Base-by-base conservation (phyloP, 2,888 invertebrate species). In the Acrocyrtus sp. region DNA sequence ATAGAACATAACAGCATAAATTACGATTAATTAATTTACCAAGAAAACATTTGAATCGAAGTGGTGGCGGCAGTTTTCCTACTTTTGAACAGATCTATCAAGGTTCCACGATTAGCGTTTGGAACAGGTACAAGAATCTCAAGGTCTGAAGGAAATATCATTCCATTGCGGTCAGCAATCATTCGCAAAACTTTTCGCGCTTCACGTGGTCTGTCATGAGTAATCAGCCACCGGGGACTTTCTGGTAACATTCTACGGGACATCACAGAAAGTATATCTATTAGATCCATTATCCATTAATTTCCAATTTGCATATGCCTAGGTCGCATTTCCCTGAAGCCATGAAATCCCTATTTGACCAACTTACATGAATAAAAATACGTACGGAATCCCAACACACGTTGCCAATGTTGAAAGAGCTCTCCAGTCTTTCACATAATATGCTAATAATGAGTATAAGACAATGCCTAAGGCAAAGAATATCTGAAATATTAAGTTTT, bases 381-480 rank as follows among this genome's bases (percentile, higher is more conserved):
- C 57, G 57, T 79, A 77, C 8, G 70, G 62, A 19, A 74, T 47
- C 8, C 79, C 81, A 17, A 78, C 43, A 17, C 74, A 72, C 3
- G 78, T 72, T 8, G 76, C 65, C 8, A 72, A 60, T 15, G 70
- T 51, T 27, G 76, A 81, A 6, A 82, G 66, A 1, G 77, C 65
- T 61, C 81, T 68, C 82, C 82, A 82, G 47, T 78, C 69, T 47
- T 43, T 57, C 39, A 81, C 65, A 17, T 73, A 60, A 41, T 77
- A 78, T 12, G 81, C 81, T 21, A 82, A 15, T 2, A 62, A 61
- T 17, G 81, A 72, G 43, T 78, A 79, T 1, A 81, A 39, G 0
- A 80, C 78, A 21, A 82, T 82, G 45, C 82, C 82, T 10, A 82
- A 8, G 10, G 81, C 80, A 75, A 82, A 82, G 53, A 77, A 79